Base-by-base conservation (phyloP, 2,113 vertebrate species). In the Indri indri region DNA sequence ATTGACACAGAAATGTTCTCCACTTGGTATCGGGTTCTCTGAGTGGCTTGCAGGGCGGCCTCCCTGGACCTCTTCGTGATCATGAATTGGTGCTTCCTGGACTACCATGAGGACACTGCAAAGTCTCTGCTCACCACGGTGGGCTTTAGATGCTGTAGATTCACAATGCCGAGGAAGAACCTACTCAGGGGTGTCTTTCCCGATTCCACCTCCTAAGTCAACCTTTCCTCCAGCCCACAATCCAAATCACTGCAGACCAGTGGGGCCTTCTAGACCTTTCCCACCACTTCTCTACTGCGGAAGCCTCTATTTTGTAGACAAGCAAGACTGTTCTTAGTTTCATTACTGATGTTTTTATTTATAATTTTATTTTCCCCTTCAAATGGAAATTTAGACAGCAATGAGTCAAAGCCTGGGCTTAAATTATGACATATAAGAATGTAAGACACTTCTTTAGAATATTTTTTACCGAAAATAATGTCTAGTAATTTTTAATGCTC, bases 101-200 rank as follows among this genome's bases (percentile, higher is more conserved):
- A 32, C 8, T 63, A 0, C 20, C 5, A 30, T n/a, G 13, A 65
- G 17, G n/a, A 45, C 50, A 6, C 14, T 59, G 37, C 68, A 34
- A 37, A 17, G 47, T 5, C 6, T 5, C 17, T 17, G 30, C 45
- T 25, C 4, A 50, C n/a, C 3, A 22, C 0, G 8, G 22, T 12
- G 6, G 32, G 8, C 2, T 37, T 11, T 52, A 6, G 23, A 25
- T 25, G 22, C n/a, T 47, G 5, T 11, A 27, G 32, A 40, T 16
- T 1, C 16, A 7, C 14, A 30, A 11, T 27, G 11, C 5, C 2
- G 52, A 63, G 27, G 9, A 17, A 42, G 20, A 52, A 34, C 0
- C 37, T n/a, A 42, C 1, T 18, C n/a, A 13, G 4, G 4, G 37
- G 3, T 5, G 32, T 34, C 0, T 6, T 13, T 13, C 1, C 14